Base-by-base conservation (phyloP, 2,113 vertebrate genomes). In the Oenanthe melanoleuca region DNA sequence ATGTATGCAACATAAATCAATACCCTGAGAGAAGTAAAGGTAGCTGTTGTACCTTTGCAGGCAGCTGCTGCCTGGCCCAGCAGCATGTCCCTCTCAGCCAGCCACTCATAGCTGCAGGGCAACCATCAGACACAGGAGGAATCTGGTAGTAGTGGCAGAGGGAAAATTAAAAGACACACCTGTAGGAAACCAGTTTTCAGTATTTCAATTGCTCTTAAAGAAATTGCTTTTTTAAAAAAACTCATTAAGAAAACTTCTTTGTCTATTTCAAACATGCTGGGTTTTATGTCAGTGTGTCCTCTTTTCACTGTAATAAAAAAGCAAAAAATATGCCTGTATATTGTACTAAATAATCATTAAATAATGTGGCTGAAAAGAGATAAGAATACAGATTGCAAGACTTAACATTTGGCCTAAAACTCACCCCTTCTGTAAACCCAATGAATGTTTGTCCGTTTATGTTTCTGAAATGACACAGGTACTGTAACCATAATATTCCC, bases 161-260 rank as follows among this genome's bases (percentile, higher is more conserved):
- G 25, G n/a, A 72, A 94, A 86, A 94, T 82, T 75, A 79, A 80
- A 42, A 89, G 13, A 57, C n/a, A 69, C 21, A 86, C 33, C 28
- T 79, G 74, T 66, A 66, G 67, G 67, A 94, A 92, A 83, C 2
- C 1, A 0, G 37, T 86, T 94, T 77, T 88, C 63, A 90, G 44
- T 73, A 82, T 55, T 73, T 94, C 8, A 14, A 77, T 57, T 92
- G 82, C 63, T 93, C 75, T 94, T 88, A 74, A 93, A 93, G 34
- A 93, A 85, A 88, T 88, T 80, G 42, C 9, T 80, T 88, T 33
- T 52, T 53, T 4, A 17, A 33, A 59, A 56, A 56, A 78, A 3
- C 34, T 92, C 37, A 52, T 83, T 92, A 86, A 82, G 63, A 50
- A 90, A 80, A 83, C 42, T 56, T 86, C 55, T 77, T 79, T 34